phyloP scores from a whole-genome alignment of 1,140 invertebrate genomes.

The Colletes gigas region DNA sequence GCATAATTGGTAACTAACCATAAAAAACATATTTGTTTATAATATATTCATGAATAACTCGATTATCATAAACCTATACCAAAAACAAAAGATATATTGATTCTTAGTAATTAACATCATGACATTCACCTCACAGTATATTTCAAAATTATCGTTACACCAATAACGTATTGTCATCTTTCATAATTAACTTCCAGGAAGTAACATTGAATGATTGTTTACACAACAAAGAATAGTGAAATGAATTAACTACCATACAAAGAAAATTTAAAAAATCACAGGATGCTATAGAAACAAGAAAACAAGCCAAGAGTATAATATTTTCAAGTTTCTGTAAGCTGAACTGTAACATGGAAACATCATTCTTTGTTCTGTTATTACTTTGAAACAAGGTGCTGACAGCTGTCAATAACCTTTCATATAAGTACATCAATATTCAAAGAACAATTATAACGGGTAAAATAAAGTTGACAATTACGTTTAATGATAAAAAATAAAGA shows the following conservation, averaged over 20 bases:
- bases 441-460: neutral
- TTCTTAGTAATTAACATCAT: neutral
- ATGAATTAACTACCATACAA: neutral
- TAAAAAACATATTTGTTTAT: neutral
- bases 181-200: neutral
- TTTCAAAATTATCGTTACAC: neutral
- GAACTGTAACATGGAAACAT: neutral
- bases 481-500: slow-evolving; percentile 48
- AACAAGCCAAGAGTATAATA: neutral
- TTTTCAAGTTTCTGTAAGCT: neutral
- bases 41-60: neutral
- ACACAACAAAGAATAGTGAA: neutral
- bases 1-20: neutral
- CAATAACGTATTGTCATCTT: neutral
- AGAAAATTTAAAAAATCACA: neutral
- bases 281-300: neutral
- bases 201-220: neutral
- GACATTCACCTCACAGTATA: neutral
- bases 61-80: neutral
- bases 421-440: neutral
- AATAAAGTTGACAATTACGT: slow-evolving; percentile 20
- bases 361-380: neutral
- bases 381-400: slow-evolving; percentile 33
- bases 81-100: neutral
- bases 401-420: slow-evolving; percentile 10